Conservation (phyloP, 2,113 vertebrate species). For the Chloebia gouldiae region DNA sequence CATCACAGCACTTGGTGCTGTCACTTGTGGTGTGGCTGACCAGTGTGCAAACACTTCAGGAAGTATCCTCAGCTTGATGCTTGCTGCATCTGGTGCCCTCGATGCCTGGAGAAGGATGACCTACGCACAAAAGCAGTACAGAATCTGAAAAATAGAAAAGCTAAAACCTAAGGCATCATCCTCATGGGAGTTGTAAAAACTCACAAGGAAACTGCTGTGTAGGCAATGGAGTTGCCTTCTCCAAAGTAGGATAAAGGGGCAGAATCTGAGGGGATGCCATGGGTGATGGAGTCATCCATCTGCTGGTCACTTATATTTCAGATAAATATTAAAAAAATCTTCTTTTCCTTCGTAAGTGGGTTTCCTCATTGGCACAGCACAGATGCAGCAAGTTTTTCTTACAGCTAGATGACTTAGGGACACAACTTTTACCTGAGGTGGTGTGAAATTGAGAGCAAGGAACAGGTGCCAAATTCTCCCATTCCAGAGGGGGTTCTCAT, state of each 20-base stretch:
- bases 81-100: neutral
- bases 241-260: neutral
- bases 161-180: neutral
- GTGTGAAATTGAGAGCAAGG: neutral
- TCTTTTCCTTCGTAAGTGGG: neutral
- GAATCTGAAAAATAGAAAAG: neutral
- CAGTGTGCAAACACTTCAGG: fast-evolving
- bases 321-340: neutral
- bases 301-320: neutral
- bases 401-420: no score
- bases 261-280: neutral
- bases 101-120: neutral
- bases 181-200: neutral
- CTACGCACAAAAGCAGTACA: neutral
- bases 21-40: neutral
- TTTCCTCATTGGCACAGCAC: neutral
- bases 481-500: neutral
- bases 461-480: neutral
- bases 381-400: neutral
- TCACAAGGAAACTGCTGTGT: neutral
- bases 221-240: neutral
- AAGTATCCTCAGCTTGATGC: neutral
- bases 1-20: neutral
- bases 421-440: neutral
- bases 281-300: no score